Conservation (phyloP, 2,797 vertebrate species). For the Cetoscarus ocellatus region DNA sequence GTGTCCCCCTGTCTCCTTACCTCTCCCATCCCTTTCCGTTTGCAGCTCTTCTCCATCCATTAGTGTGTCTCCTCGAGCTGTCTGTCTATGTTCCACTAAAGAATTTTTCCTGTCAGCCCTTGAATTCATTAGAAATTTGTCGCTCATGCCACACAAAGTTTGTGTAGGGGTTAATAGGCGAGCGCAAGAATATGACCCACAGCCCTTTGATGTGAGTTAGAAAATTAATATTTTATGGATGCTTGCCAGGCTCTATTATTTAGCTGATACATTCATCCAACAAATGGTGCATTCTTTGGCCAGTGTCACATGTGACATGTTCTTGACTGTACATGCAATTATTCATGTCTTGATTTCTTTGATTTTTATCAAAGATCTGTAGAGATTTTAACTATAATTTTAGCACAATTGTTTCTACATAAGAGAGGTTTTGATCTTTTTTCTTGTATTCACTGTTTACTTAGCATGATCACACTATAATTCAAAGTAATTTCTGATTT, state of each 20-base stretch:
- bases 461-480: conserved; percentile 38
- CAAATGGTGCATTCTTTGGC: conserved; percentile 30
- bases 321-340: conserved; percentile 42
- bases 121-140: conserved; percentile 49
- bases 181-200: conserved; percentile 41
- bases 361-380: conserved; percentile 10
- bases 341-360: conserved; percentile 36
- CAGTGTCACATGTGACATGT: conserved; percentile 9
- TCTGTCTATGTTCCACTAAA: conserved; percentile 28
- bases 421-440: neutral
- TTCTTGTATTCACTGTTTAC: neutral
- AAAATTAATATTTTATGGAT: conserved; percentile 38
- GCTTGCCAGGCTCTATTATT: conserved; percentile 41
- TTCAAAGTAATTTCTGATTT: conserved; percentile 36
- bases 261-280: conserved; percentile 39
- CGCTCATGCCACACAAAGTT: conserved; percentile 30
- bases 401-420: neutral
- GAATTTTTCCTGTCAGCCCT: conserved; percentile 26
- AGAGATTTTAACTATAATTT: conserved; percentile 11
- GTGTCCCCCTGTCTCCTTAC: conserved; percentile 72
- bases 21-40: conserved; percentile 73
- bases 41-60: conserved; percentile 60
- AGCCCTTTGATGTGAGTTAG: conserved; percentile 44
- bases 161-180: conserved; percentile 40
- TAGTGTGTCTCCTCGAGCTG: conserved; percentile 39